These are phyloP conservation scores for Neocrepidodera transversa DNA, from an alignment of 2,888 invertebrate genomes.

Conservation along the genomic window DNA sequence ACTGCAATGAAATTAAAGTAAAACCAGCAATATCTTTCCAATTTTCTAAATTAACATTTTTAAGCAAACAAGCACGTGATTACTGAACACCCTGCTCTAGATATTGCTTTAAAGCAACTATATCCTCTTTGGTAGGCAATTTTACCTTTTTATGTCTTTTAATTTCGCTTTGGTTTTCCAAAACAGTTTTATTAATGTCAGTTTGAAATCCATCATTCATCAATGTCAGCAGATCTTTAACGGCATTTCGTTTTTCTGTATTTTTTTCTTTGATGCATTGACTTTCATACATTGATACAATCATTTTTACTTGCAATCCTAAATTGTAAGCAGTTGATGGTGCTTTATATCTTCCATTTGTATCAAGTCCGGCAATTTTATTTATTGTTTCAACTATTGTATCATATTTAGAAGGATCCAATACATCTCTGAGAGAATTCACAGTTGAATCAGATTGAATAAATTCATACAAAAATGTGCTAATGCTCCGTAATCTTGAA, in stretches of 20 bases:
- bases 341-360: constrained; percentile 9
- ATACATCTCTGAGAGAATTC: too few species aligned
- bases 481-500: too few species aligned
- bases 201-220: constrained; percentile 1
- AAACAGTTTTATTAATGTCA: constrained; percentile 17
- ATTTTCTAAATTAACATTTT: neutral
- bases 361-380: too few species aligned
- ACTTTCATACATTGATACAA: neutral
- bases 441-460: too few species aligned
- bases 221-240: neutral
- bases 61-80: neutral
- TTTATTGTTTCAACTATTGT: too few species aligned
- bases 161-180: constrained; percentile 7
- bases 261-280: constrained; percentile 5
- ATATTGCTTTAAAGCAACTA: neutral
- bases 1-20: constrained; percentile 5
- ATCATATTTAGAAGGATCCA: too few species aligned
- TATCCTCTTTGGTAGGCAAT: constrained; percentile 8
- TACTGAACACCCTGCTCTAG: neutral
- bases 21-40: constrained; percentile 14
- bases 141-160: constrained; percentile 5
- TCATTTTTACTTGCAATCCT: neutral
- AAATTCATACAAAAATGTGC: too few species aligned
- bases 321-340: neutral
- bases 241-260: neutral